Evolutionary conservation across 2,888 invertebrate genomes (phyloP), one percentile per base, ranked within the genome.

Genomic region (Junonia oenone): DNA sequence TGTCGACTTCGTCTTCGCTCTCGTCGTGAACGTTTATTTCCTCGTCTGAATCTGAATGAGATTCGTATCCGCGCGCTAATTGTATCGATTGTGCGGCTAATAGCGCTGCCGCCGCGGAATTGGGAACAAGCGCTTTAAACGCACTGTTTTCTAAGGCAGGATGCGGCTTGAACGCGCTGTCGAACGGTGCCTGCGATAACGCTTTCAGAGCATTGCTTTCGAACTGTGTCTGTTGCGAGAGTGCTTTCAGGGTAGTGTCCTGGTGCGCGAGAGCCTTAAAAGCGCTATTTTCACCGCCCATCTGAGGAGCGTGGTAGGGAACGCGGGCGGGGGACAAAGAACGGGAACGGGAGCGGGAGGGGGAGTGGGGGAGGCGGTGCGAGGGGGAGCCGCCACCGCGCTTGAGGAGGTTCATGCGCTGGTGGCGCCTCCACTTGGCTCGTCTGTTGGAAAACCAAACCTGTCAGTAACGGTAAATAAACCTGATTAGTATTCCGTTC

Each of bases 391-490:
- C 93, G 76, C 95, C 95, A 80, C 94, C 93, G 76, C 95, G 95
- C 89, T 96, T 96, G 90, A 97, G 93, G 76, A 96, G 93, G 91
- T 95, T 97, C 96, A 97, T 97, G 86, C 97, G 95, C 90, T 98
- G 97, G 91, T 98, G 97, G 81, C 98, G 96, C 89, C 98, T 95
- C 97, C 97, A 98, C 93, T 98, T 98, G 91, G 98, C 98, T 92
- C 98, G 95, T 95, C 98, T 97, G 95, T 98, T 98, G 94, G 97
- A 98, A 96, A 98, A 98, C 98, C 98, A 98, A 95, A 98, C 98
- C 98, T 98, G 95, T 94, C 95, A 94, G 93, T 93, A 93, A 94
- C 93, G 93, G 90, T 88, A 89, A 86, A 89, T 81, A 88, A 83
- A 85, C 80, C 75, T 81, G 83, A 90, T 90, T 90, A 90, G 90